Base-by-base conservation (phyloP, 2,888 invertebrate species). In the Lasius platythorax region DNA sequence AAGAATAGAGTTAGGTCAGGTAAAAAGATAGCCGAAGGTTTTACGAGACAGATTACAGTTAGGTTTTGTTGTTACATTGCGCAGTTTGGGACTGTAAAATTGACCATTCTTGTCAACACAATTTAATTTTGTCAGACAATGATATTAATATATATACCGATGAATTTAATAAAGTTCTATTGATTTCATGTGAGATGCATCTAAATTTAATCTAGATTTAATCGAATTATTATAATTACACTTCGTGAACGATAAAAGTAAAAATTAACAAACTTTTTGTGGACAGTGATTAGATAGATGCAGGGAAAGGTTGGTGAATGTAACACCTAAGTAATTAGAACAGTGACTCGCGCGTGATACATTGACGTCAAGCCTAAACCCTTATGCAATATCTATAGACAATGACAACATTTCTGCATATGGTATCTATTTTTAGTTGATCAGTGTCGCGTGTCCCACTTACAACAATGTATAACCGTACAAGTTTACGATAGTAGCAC, bases 341-440 rank as follows among this genome's bases (percentile, higher is more conserved):
- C 43, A 33, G 46, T 33, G 63, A 56, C 28, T 67, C 50, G 53
- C 58, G 61, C 43, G 53, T 53, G 50, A 30, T 78, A 76, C 50
- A 58, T 74, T 75, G 50, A 63, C 50, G 18, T 30, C 53, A 67
- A 23, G 72, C 53, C 56, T 78, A 64, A 61, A 67, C 40, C 40
- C 79, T 63, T 78, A 58, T 46, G 64, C 87, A 66, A 64, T 50
- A 50, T 15, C 66, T 72, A 53, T 82, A 37, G 43, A 63, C 79
- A 64, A 70, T 53, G 53, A 85, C 68, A 74, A 53, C 72, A 30
- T 63, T 75, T 76, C 56, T 75, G 28, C 28, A 30, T 79, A 58
- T 9, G 53, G 40, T 53, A 73, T 85, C 70, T 88, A 83, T 88
- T 88, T 40, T 67, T 61, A 75, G 56, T 28, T 56, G 58, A 85